Evolutionary conservation across 2,888 invertebrate species (phyloP).

Genomic region (Endotricha flammealis): DNA sequence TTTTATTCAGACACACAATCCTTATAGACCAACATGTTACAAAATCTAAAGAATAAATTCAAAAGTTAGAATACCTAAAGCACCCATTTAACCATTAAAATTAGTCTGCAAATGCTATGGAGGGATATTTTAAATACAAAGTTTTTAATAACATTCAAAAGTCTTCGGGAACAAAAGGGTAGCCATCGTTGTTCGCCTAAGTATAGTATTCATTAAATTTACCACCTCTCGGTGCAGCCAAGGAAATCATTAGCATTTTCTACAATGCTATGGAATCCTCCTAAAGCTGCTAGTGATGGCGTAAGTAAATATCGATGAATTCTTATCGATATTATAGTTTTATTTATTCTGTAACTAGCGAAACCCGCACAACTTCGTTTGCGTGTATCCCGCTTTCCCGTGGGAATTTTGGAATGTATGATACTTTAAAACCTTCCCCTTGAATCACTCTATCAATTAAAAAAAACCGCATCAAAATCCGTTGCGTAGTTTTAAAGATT

Average conservation of each 20-base stretch:
- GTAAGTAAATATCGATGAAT: too few relatives aligned
- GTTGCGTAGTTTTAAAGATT: too few relatives aligned
- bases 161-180: not conserved
- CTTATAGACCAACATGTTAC: too few relatives aligned
- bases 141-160: constrained; percentile 3
- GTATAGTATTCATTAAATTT: constrained; percentile 47
- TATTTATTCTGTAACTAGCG: too few relatives aligned
- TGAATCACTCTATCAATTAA: too few relatives aligned
- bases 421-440: too few relatives aligned
- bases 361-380: too few relatives aligned
- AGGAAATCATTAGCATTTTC: constrained; percentile 72
- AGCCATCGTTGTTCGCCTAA: not conserved
- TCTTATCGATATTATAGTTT: constrained; percentile 22
- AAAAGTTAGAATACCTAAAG: not conserved
- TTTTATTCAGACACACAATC: too few relatives aligned
- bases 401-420: too few relatives aligned
- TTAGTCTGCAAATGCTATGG: constrained; percentile 4
- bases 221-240: constrained; percentile 46
- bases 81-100: not conserved
- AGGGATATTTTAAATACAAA: constrained; percentile 5
- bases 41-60: too few relatives aligned
- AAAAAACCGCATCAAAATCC: too few relatives aligned
- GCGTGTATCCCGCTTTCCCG: too few relatives aligned
- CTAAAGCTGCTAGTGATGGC: constrained; percentile 38
- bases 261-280: constrained; percentile 51